Conservation (phyloP, 2,888 invertebrate genomes). For the Margaritifera margaritifera region DNA sequence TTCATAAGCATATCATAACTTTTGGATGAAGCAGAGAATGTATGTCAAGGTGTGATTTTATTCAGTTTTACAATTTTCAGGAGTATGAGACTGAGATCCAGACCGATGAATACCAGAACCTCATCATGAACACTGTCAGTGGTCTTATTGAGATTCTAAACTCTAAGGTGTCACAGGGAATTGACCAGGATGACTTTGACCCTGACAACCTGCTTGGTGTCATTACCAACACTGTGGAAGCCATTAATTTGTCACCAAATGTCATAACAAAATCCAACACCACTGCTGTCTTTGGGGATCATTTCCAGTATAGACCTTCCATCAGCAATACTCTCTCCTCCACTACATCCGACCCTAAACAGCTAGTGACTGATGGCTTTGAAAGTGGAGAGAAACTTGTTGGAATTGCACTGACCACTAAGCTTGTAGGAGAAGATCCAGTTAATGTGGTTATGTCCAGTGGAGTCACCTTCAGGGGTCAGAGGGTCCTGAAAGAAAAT, state of each 20-base stretch:
- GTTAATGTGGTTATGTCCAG: slow-evolving; percentile 2
- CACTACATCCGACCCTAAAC: slow-evolving; percentile 16
- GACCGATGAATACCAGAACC: slow-evolving; percentile 31
- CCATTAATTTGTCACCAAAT: slow-evolving; percentile 37
- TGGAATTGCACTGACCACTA: slow-evolving; percentile 37
- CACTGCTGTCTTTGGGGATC: slow-evolving; percentile 22
- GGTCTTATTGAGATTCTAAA: slow-evolving; percentile 33
- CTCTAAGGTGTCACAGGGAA: slow-evolving; percentile 38
- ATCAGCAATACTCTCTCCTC: slow-evolving; percentile 20
- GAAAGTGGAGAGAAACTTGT: slow-evolving; percentile 24
- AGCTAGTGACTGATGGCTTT: not conserved
- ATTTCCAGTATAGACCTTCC: slow-evolving; percentile 20
- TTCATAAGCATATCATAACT: too few species aligned
- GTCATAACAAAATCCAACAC: slow-evolving; percentile 17
- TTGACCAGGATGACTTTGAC: slow-evolving; percentile 37
- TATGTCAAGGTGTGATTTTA: not conserved
- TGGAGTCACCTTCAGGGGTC: not conserved
- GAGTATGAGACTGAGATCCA: slow-evolving; percentile 46
- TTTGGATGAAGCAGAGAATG: not conserved
- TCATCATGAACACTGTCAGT: slow-evolving; percentile 25
- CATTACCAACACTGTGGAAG: slow-evolving; percentile 38
- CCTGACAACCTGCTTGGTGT: slow-evolving; percentile 37
- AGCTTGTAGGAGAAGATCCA: slow-evolving; percentile 38
- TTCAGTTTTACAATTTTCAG: slow-evolving; percentile 30
- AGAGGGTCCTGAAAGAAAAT: slow-evolving; percentile 4